Evolutionary conservation across 2,113 vertebrate species (phyloP), one percentile per base, ranked within the genome.

Genomic region (Canis aureus): DNA sequence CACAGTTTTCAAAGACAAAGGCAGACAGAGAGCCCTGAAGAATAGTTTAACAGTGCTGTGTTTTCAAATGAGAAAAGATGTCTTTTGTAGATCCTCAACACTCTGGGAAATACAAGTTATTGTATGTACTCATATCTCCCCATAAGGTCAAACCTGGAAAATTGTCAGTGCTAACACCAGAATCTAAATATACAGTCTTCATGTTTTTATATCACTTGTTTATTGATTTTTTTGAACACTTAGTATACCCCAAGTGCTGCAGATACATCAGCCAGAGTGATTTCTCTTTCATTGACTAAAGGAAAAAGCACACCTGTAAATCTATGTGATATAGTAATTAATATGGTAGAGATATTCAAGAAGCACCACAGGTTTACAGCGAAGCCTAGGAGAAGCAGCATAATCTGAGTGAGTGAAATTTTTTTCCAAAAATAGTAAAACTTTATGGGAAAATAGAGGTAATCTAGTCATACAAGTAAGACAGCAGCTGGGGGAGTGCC

Each of bases 1-100:
- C 6, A 76, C 8, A 59, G 35, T 82, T 91, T 94, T 91, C 90
- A 85, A 94, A 78, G n/a, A 86, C n/a, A 76, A 60, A 78, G 17
- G n/a, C 2, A 71, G 3, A 76, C 20, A n/a, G n/a, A n/a, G 62
- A 83, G 17, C 32, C 78, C 11, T 38, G 29, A 83, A 51, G n/a
- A 29, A 90, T 20, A 57, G 22, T 76, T 76, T 62, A 55, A 91
- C 17, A 74, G 51, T 43, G 1, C 19, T 49, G 5, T 51, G 13
- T 79, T 29, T 53, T 84, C 60, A 87, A 69, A 69, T 5, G 17
- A 66, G 27, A 73, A 96, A 29, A 76, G 74, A 51, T 57, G 9
- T 69, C 17, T 86, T 38, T 43, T 57, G 2, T 1, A 35, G 17
- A 69, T 27, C 23, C 22, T 87, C 60, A 69, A 60, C 67, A 76